Conservation (phyloP, 2,113 vertebrate species). For the human (Homo sapiens) region GRCh38 chr7:1576001-1576500, state of each 20-base stretch:
- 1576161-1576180: too few relatives aligned
- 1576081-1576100: not conserved
- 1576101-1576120: not conserved
- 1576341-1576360: accelerated
- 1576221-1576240: not conserved
- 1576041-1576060: not conserved
- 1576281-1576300: not conserved
- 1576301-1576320: not conserved
- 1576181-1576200: too few relatives aligned
- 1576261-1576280: not conserved
- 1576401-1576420: not conserved
- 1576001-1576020: not conserved
- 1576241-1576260: not conserved
- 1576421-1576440: not conserved
- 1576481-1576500: too few relatives aligned
- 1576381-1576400: not conserved
- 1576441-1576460: not conserved
- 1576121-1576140: too few relatives aligned
- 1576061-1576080: not conserved
- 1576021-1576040: not conserved
- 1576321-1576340: accelerated
- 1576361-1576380: not conserved
- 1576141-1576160: not conserved
- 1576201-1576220: too few relatives aligned
- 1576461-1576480: not conserved